Evolutionary conservation across 2,888 invertebrate species (phyloP).

Genomic region (Lochmaea crataegi): DNA sequence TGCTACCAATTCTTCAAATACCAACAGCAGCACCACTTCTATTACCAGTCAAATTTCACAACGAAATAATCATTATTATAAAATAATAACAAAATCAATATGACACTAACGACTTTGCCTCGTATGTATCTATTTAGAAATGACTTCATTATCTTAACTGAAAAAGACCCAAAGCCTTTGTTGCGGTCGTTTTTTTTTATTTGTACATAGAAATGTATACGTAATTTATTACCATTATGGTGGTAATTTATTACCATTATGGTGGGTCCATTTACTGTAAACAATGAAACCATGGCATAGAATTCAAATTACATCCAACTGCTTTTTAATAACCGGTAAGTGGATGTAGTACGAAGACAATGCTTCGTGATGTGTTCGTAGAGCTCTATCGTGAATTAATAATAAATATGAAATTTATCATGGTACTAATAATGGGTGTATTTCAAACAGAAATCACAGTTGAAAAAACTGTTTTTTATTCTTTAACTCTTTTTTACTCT

Average conservation of each 20-base stretch:
- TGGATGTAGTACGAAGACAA: conserved; percentile 53
- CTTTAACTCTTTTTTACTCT: too few relatives aligned
- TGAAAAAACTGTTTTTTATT: neutral
- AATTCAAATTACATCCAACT: conserved; percentile 58
- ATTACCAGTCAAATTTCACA: too few relatives aligned
- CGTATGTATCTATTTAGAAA: conserved; percentile 19
- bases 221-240: conserved; percentile 46
- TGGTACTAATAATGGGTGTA: conserved; percentile 7
- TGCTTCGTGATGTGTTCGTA: conserved; percentile 39
- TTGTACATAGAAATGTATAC: conserved; percentile 42
- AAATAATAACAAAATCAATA: too few relatives aligned
- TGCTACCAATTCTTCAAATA: too few relatives aligned
- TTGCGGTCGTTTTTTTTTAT: conserved; percentile 35
- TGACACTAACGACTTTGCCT: too few relatives aligned
- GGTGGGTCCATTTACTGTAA: conserved; percentile 57
- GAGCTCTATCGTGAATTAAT: conserved; percentile 34
- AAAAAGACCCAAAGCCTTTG: conserved; percentile 42
- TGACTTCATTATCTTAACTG: conserved; percentile 33
- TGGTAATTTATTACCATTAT: conserved; percentile 48
- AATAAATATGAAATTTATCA: conserved; percentile 22
- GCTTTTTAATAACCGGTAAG: conserved; percentile 60
- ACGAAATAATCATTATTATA: too few relatives aligned
- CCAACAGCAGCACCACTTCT: too few relatives aligned
- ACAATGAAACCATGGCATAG: conserved; percentile 56
- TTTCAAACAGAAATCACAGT: neutral